Conservation (phyloP, 2,113 vertebrate species). For the Alethe castanea region DNA sequence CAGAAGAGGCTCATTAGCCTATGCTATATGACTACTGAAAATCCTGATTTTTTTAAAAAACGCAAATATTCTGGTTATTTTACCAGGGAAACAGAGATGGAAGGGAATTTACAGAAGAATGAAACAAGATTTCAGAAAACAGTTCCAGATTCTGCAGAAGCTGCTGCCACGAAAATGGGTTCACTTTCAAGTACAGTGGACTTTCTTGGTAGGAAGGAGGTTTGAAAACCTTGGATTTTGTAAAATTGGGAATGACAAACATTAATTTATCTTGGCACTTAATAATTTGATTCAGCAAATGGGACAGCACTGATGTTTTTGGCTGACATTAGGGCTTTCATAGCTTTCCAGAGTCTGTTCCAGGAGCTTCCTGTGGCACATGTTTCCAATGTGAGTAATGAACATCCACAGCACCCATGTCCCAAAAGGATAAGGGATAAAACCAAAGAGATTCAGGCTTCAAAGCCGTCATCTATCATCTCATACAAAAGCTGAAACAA, state of each 20-base stretch:
- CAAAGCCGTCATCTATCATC: conserved; percentile 5
- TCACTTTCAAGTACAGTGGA: not conserved
- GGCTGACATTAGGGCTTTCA: conserved; percentile 45
- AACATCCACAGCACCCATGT: conserved; percentile 58
- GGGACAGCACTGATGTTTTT: conserved; percentile 24
- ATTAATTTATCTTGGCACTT: conserved; percentile 57
- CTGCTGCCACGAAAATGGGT: not conserved
- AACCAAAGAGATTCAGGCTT: not conserved
- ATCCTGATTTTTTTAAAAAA: not conserved
- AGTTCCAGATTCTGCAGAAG: not conserved
- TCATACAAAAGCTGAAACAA: conserved; percentile 33
- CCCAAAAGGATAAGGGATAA: conserved; percentile 18
- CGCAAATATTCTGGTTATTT: not conserved
- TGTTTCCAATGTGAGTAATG: conserved; percentile 76
- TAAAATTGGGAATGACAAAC: conserved; percentile 15
- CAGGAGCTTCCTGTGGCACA: conserved; percentile 61
- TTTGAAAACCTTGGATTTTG: not conserved
- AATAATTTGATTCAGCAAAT: conserved; percentile 66
- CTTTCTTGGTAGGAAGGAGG: not conserved
- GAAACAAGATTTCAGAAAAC: not conserved
- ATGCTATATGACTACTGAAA: not conserved
- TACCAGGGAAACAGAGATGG: not conserved
- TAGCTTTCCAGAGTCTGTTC: conserved; percentile 52
- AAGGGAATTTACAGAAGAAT: not conserved
- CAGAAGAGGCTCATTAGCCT: not conserved